These are phyloP conservation scores for Acleris emargana DNA, from an alignment of 2,888 invertebrate genomes.

Conservation along the genomic window DNA sequence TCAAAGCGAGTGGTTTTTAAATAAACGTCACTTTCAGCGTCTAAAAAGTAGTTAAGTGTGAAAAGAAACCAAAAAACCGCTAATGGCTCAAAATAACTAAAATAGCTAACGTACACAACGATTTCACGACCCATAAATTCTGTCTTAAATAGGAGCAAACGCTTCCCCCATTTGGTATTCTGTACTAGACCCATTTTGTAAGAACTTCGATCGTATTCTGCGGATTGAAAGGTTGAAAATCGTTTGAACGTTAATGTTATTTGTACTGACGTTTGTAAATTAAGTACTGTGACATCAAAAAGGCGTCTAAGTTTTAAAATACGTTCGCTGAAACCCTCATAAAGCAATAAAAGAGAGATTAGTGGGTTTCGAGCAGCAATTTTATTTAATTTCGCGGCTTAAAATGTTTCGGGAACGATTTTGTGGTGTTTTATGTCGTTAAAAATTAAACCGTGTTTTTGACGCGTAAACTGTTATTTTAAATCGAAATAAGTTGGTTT, in stretches of 20 bases:
- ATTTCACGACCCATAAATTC: conserved; percentile 36
- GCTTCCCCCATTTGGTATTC: conserved; percentile 28
- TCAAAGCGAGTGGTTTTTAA: conserved; percentile 12
- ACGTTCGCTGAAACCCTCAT: conserved; percentile 28
- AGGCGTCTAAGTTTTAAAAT: conserved; percentile 37
- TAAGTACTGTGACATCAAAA: conserved; percentile 36
- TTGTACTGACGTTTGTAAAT: conserved; percentile 35
- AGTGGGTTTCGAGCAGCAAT: conserved; percentile 29
- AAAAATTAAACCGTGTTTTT: not conserved
- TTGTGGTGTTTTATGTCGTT: not conserved
- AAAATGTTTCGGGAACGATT: conserved; percentile 8
- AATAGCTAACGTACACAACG: conserved; percentile 34
- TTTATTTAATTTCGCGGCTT: conserved; percentile 20
- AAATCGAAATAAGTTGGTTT: too few relatives aligned
- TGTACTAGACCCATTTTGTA: not conserved
- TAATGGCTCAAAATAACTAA: conserved; percentile 35
- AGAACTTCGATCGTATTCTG: conserved; percentile 1
- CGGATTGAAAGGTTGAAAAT: not conserved
- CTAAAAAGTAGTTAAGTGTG: conserved; percentile 27
- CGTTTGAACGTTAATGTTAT: not conserved
- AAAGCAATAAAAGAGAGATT: conserved; percentile 35
- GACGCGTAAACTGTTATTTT: too few relatives aligned
- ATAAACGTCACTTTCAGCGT: conserved; percentile 14
- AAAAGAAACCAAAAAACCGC: conserved; percentile 24
- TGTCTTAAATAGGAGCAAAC: conserved; percentile 32